Base-by-base conservation (phyloP, 1,140 invertebrate genomes). In the Papilio machaon region DNA sequence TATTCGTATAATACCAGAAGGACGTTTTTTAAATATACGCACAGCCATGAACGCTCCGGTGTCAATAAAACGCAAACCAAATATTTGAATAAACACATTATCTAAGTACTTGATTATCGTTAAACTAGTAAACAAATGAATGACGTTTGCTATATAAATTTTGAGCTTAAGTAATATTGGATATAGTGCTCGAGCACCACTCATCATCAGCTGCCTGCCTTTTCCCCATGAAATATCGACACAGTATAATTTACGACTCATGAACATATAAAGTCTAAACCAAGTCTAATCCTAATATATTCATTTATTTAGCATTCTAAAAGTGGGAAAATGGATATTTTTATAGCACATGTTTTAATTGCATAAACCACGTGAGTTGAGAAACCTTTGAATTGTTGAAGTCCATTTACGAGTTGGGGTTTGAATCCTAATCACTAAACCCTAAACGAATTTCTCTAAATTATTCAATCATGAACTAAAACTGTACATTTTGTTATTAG, bases 61-160 rank as follows among this genome's bases (percentile, higher is more conserved):
- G 60, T 30, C 60, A 64, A 64, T 7, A 64, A 35, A 23, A 9
- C 15, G 10, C 19, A 30, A 64, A 30, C 3, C 2, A 23, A 64
- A 64, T 64, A 64, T 64, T 64, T 64, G 23, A 64, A 64, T 64
- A 88, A 87, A 70, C 76, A 35, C 46, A 30, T 30, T 17, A 58
- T 38, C 35, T 13, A 43, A 13, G 54, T 38, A 82, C 78, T 4
- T 17, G 49, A 35, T 13, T 64, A 64, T 64, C 2, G 58, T 64
- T 35, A 64, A 15, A 10, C 1, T n/a, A 4, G 23, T 15, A 30
- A 19, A 60, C 54, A 64, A 23, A 7, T 30, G 8, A 30, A 19
- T 2, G 7, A 2, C 19, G 60, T 64, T 64, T 64, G n/a, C 9
- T 64, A 30, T 19, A 58, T n/a, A 58, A 49, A 4, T 19, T 58